phyloP scores from a whole-genome alignment of 2,113 vertebrate genomes.

The Desmodus rotundus region DNA sequence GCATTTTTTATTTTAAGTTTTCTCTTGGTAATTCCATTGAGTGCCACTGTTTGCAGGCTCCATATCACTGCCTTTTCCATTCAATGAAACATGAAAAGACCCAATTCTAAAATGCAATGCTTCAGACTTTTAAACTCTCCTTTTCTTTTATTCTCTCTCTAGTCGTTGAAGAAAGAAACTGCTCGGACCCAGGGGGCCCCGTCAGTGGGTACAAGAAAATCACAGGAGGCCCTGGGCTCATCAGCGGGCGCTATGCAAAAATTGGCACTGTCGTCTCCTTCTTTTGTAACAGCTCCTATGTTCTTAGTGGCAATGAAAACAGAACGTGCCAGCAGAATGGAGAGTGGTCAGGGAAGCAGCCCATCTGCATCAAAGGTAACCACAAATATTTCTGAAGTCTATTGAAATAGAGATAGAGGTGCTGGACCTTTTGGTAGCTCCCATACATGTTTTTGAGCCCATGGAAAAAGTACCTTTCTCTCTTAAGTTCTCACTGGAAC shows the following conservation, averaged over 20 bases:
- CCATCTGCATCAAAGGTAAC: constrained; percentile 93
- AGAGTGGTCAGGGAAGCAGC: constrained; percentile 93
- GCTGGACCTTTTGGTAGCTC: not conserved
- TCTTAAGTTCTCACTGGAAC: not conserved
- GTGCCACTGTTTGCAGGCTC: constrained; percentile 1
- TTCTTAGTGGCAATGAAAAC: constrained; percentile 89
- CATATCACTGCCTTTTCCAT: constrained; percentile 25
- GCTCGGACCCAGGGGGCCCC: constrained; percentile 87
- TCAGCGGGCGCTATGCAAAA: constrained; percentile 77
- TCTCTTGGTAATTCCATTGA: not conserved
- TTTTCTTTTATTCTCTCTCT: constrained; percentile 37
- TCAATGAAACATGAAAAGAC: constrained; percentile 39
- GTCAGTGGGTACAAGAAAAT: constrained; percentile 91
- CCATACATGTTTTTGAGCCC: not conserved
- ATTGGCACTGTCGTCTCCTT: constrained; percentile 90
- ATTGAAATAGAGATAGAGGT: not conserved
- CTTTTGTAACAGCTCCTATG: constrained; percentile 91
- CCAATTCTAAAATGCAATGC: constrained; percentile 42
- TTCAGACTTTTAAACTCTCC: constrained; percentile 52
- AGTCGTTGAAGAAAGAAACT: constrained; percentile 90
- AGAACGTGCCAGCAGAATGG: constrained; percentile 90
- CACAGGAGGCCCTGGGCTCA: constrained; percentile 87
- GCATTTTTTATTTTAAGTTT: not conserved
- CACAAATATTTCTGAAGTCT: not conserved
- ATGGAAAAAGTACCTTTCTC: not conserved